Base-by-base conservation (phyloP, 2,113 vertebrate species). In the Marcusenius ussheri region DNA sequence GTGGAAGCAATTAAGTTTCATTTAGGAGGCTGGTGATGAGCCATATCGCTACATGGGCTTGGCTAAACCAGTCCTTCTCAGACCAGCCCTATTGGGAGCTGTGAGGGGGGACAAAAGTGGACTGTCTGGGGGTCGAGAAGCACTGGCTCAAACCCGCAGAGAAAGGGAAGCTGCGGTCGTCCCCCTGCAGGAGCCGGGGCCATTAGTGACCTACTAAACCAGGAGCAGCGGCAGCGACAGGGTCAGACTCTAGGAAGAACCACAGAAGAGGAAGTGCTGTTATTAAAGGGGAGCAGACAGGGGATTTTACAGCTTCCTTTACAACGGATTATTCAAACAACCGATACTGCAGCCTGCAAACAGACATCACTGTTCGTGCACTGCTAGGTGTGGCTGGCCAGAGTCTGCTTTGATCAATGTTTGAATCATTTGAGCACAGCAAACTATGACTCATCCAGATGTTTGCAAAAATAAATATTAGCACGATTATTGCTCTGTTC, bases 251-350 rank as follows among this genome's bases (percentile, higher is more conserved):
- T 31, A 70, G 58, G 80, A 74, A 89, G 58, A 39, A 51, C 84
- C 83, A 66, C 77, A 24, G 45, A 90, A 51, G 91, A 90, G 90
- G 91, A 90, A 90, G 88, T 90, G 47, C 46, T 49, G 74, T 45
- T 90, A 88, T 91, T 53, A 89, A 31, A 35, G 39, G 51, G 89
- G 87, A 85, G 49, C 45, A 31, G 88, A 46, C 50, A 24, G 80
- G 53, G 86, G 19, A 11, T 19, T 83, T 89, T 90, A 83, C 35
- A 89, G 83, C 84, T 45, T 88, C 62, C 88, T 74, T 88, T 53
- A 50, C 84, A 88, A 90, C 74, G 51, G 58, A 91, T 88, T 90
- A 89, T 89, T 90, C 90, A 91, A 92, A 92, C 74, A 90, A 49
- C 17, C 62, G 51, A 46, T 27, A 35, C 84, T 85, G 45, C 56